Evolutionary conservation across 2,113 vertebrate genomes (phyloP), one percentile per base, ranked within the genome.

Genomic region (Muscicapa adusta): DNA sequence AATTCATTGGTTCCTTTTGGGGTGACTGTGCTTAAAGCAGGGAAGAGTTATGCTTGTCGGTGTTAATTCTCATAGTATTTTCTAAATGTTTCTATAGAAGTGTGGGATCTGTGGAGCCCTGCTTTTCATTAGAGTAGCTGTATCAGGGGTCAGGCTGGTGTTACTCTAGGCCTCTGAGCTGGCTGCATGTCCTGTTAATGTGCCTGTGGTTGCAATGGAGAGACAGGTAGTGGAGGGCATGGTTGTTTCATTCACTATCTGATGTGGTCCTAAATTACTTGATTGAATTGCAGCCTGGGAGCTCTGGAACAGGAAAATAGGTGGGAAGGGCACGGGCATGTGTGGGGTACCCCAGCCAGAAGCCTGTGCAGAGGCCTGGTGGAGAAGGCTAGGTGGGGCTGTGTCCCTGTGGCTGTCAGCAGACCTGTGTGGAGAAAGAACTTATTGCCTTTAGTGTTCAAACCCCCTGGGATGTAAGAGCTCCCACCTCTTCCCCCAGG

Each of bases 181-280:
- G 26, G 12, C 70, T 47, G 7, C 13, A 1, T 13, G 26, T 51
- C 57, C 51, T 74, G 1, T 18, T 18, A 12, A 38, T 0, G 0
- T 24, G 19, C 18, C 0, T 5, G 4, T 36, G 79, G 3, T 1
- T 65, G 36, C 33, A 11, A 8, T 9, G 48, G 40, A 65, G 25
- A 34, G 38, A 33, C 20, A 10, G 66, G 26, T 24, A 9, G 38
- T 8, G 23, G 24, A 47, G 56, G 47, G 38, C 28, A n/a, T 28
- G 14, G 29, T 26, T 25, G 18, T 62, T 77, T 45, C 1, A 0
- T 67, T 85, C 9, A 0, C 28, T 48, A 0, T 40, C 33, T 20
- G 10, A 15, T 3, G 5, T 45, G 33, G 38, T 63, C 51, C 78
- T 74, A 8, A 38, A 76, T 43, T 31, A 2, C 1, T 29, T 40